Conservation (phyloP, 1,140 invertebrate genomes). For the Lutraria rhynchaena region DNA sequence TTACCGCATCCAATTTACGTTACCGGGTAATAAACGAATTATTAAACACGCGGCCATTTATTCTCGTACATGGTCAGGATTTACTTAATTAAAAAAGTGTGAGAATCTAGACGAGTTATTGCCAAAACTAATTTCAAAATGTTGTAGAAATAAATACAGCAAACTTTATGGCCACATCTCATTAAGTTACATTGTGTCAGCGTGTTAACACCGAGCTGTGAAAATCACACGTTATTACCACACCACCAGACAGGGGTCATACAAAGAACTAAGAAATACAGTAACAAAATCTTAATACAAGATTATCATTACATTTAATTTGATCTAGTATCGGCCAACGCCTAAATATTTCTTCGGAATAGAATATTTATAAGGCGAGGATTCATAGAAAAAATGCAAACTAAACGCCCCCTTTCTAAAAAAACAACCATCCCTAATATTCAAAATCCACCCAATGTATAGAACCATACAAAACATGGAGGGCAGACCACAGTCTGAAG, state of each 20-base stretch:
- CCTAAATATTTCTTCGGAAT: no score
- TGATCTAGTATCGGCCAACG: no score
- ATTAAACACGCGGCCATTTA: constrained; percentile 3
- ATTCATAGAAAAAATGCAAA: no score
- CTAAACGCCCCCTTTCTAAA: no score
- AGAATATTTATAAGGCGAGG: no score
- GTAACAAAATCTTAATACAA: no score
- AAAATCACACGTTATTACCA: constrained; percentile 16
- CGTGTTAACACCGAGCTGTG: constrained; percentile 11
- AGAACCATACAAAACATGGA: no score
- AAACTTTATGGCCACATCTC: constrained; percentile 3
- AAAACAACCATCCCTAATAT: no score
- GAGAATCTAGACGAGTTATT: constrained; percentile 14
- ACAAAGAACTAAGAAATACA: no score
- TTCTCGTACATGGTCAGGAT: not conserved
- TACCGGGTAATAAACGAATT: constrained; percentile 24
- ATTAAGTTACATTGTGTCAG: constrained; percentile 17
- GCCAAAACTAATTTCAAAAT: constrained; percentile 30
- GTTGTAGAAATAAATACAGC: constrained; percentile 28
- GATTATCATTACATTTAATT: no score
- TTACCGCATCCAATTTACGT: constrained; percentile 33
- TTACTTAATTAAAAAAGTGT: constrained; percentile 21
- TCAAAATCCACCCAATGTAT: no score
- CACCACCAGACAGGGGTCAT: not conserved
- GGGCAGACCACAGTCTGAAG: no score